Evolutionary conservation across 1,140 invertebrate genomes (phyloP), one percentile per base, ranked within the genome.

Genomic region (Saxidomus purpurata): DNA sequence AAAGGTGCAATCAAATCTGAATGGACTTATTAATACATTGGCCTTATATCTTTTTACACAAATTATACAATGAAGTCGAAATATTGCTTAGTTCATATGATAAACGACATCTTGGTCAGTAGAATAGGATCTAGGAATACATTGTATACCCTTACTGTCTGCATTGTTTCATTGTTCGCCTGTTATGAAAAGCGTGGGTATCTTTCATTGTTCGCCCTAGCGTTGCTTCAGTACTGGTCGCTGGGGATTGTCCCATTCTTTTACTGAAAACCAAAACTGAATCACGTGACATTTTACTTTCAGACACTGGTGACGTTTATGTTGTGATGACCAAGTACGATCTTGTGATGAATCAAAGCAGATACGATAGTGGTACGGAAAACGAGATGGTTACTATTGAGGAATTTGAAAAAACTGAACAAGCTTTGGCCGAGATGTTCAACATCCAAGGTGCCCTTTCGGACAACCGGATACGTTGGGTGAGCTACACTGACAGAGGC

Each of bases 241-340:
- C 0, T 80, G 28, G 9, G n/a, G n/a, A n/a, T 0, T 28, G 3
- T 31, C 17, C 17, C 38, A 31, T 31, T 71, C 17, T n/a, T n/a
- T n/a, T n/a, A n/a, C n/a, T n/a, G n/a, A n/a, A n/a, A n/a, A n/a
- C n/a, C n/a, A n/a, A n/a, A n/a, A n/a, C n/a, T 40, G n/a, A 52
- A 74, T n/a, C 49, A 85, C 43, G 43, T 8, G 8, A 17, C 43
- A 47, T 47, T 47, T 9, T 47, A 47, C 17, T 74, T 85, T n/a
- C 34, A 85, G 83, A 74, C 47, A 71, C 63, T 36, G 40, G 43
- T 8, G 83, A 85, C 17, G 43, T 85, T 25, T 85, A 55, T 34
- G 83, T 85, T 19, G 83, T 85, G 3, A 85, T 85, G 6, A 85
- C 83, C 9, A 85, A 85, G 47, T 85, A 74, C 49, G 83, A 85